Base-by-base conservation (phyloP, 2,113 vertebrate species). In the Cryptoleucopteryx plumbea region DNA sequence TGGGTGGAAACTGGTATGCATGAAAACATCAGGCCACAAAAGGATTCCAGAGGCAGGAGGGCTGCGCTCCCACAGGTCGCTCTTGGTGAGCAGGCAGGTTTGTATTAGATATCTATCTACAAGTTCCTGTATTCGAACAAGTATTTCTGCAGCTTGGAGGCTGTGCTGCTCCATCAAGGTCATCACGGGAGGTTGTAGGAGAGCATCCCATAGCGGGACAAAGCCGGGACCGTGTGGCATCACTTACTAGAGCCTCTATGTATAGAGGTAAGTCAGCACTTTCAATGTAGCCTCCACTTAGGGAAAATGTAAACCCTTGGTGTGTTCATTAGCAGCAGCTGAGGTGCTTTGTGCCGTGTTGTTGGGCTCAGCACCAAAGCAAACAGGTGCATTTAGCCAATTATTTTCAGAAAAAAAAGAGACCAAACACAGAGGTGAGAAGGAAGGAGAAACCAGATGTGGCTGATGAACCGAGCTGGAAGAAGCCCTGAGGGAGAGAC, bases 261-360 rank as follows among this genome's bases (percentile, higher is more conserved):
- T 3, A 7, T 0, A 26, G n/a, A 62, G 4, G 22, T 16, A 45
- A 73, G 6, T 3, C 63, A 77, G 6, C 27, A 12, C 31, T 25
- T 32, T 9, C 62, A 43, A 2, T 1, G 4, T 7, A 34, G 4
- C 13, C 22, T 55, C 27, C 40, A 11, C 31, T 12, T 3, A 16
- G 4, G 53, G 63, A 20, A 22, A 68, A 83, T 26, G n/a, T 38
- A 59, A 86, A 53, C 31, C 56, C 38, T 50, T 25, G 25, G 22
- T 58, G 56, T 21, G 13, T 3, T 45, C 55, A 45, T 17, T 13
- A 63, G 52, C 48, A 68, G 20, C 87, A 45, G 32, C 55, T 66
- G 75, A 93, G 68, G 65, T 52, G 55, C 40, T 72, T 16, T 43
- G 65, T 70, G 36, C 43, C 34, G 43, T 12, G 58, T 8, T 14